Evolutionary conservation across 2,113 vertebrate genomes (phyloP).

Genomic region (Lates calcarifer): DNA sequence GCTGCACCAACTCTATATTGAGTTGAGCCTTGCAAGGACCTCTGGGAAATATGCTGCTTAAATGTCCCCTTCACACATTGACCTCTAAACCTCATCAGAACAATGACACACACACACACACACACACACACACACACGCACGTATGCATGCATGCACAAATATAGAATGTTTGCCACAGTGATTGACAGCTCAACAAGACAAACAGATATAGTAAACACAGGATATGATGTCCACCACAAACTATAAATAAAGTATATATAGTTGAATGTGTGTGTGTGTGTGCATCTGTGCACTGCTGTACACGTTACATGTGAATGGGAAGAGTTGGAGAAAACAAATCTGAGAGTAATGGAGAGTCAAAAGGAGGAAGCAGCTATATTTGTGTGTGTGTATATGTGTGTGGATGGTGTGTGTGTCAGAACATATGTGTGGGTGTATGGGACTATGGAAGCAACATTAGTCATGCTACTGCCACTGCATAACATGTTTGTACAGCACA

Average conservation of each 20-base stretch:
- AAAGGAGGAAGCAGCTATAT: conserved; percentile 38
- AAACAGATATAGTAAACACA: conserved; percentile 71
- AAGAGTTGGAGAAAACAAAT: conserved; percentile 18
- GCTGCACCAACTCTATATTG: conserved; percentile 54
- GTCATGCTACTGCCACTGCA: conserved; percentile 39
- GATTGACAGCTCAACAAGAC: conserved; percentile 68
- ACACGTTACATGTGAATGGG: not conserved
- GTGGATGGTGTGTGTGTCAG: conserved; percentile 13
- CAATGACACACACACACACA: conserved; percentile 51
- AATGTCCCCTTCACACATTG: conserved; percentile 65
- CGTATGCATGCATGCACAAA: conserved; percentile 36
- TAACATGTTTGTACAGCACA: conserved; percentile 35
- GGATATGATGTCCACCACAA: conserved; percentile 56
- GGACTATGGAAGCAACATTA: conserved; percentile 35
- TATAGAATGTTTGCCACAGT: conserved; percentile 61
- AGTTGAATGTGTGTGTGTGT: conserved; percentile 12
- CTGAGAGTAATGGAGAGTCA: conserved; percentile 10
- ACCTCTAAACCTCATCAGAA: conserved; percentile 69
- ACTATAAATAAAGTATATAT: conserved; percentile 52
- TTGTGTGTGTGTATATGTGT: conserved; percentile 25
- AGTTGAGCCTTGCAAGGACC: conserved; percentile 56
- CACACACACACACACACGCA: not conserved
- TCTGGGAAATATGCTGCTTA: conserved; percentile 73
- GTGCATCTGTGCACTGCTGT: not conserved
- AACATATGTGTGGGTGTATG: conserved; percentile 45